Conservation (phyloP, 2,888 invertebrate species). For the Ormyrus pomaceus region DNA sequence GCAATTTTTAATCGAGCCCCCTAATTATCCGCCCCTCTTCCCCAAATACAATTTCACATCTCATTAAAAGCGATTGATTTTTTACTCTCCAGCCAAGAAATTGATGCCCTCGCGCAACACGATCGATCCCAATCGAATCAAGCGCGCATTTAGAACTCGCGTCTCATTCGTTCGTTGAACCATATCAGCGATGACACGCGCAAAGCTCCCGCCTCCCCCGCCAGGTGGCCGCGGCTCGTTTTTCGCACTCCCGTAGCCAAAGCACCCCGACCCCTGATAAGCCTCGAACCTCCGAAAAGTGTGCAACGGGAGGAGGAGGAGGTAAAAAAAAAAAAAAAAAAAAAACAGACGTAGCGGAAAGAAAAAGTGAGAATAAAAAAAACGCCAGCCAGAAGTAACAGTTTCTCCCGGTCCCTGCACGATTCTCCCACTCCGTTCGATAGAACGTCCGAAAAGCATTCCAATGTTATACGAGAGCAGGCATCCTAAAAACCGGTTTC, state of each 20-base stretch:
- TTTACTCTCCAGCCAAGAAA: too few relatives aligned
- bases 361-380: conserved; percentile 60
- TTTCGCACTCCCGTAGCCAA: too few relatives aligned
- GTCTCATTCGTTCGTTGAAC: too few relatives aligned
- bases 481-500: conserved; percentile 55
- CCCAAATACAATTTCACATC: too few relatives aligned
- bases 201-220: background rate
- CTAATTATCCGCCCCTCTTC: too few relatives aligned
- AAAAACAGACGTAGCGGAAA: conserved; percentile 34
- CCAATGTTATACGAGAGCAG: conserved; percentile 54
- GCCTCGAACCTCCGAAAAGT: conserved; percentile 9
- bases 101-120: too few relatives aligned
- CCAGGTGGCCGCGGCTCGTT: too few relatives aligned
- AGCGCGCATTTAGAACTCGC: too few relatives aligned
- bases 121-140: too few relatives aligned
- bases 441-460: conserved; percentile 48
- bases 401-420: conserved; percentile 35
- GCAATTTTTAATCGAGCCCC: too few relatives aligned
- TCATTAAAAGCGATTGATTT: too few relatives aligned
- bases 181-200: too few relatives aligned
- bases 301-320: background rate
- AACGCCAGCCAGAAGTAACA: conserved; percentile 44
- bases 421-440: background rate
- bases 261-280: background rate
- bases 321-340: conserved; percentile 1